Evolutionary conservation across 2,888 invertebrate species (phyloP).

Genomic region (Serrognathus titanus): DNA sequence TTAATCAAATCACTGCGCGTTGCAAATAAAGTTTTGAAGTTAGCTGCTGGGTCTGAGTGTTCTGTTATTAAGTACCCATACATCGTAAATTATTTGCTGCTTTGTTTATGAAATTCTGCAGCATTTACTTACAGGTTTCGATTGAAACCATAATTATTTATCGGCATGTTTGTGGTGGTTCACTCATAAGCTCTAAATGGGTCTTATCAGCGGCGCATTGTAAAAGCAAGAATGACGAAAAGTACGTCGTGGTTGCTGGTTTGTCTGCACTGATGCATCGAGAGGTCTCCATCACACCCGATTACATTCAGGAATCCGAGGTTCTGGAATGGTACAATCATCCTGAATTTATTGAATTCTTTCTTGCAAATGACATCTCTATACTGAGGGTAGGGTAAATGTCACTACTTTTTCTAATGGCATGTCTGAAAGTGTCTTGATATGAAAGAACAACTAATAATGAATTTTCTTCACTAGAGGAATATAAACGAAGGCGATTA

Average conservation of each 20-base stretch:
- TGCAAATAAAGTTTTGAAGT: no score
- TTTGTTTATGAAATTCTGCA: no score
- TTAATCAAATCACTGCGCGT: no score
- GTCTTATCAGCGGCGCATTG: neutral
- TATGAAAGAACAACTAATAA: no score
- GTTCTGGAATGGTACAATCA: neutral
- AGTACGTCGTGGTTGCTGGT: neutral
- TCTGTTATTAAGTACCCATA: no score
- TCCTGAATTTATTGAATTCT: neutral
- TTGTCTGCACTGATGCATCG: neutral
- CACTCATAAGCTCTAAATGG: neutral
- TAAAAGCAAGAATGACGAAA: neutral
- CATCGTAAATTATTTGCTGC: no score
- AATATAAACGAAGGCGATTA: no score
- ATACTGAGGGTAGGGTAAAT: neutral
- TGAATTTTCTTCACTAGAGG: no score
- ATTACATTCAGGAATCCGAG: neutral
- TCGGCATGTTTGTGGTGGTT: neutral
- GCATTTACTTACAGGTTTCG: neutral
- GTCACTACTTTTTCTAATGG: no score
- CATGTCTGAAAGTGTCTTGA: no score
- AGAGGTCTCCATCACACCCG: neutral
- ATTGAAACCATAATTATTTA: neutral
- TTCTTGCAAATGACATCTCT: neutral
- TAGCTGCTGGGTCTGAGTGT: no score